phyloP scores from a whole-genome alignment of 2,797 vertebrate genomes.

The Antennarius maculatus region DNA sequence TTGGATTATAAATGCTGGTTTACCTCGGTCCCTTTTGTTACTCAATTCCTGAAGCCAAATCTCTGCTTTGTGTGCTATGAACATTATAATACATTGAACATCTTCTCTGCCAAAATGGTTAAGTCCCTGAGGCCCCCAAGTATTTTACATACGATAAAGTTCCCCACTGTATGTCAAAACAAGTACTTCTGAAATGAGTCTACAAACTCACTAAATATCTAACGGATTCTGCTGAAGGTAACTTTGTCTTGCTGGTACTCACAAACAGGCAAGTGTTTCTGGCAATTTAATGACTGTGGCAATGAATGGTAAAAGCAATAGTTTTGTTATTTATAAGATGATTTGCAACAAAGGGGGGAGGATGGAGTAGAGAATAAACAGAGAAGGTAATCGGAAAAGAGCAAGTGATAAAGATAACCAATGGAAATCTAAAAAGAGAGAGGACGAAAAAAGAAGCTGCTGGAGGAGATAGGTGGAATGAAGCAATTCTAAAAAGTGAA shows the following conservation, averaged over 20 bases:
- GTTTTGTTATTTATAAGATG: constrained; percentile 53
- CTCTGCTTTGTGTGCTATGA: constrained; percentile 27
- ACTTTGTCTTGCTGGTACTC: constrained; percentile 57
- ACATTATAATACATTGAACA: constrained; percentile 45
- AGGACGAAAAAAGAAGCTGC: constrained; percentile 7
- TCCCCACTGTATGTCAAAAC: constrained; percentile 20
- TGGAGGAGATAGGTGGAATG: constrained; percentile 13
- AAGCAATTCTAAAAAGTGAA: constrained; percentile 8
- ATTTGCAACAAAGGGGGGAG: constrained; percentile 29
- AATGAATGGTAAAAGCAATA: constrained; percentile 51
- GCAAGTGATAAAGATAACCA: background rate
- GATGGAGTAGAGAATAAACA: background rate
- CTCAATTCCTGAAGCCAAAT: background rate
- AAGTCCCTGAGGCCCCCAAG: constrained; percentile 23
- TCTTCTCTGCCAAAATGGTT: constrained; percentile 33
- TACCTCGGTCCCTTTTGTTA: background rate
- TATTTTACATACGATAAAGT: constrained; percentile 39
- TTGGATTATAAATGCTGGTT: background rate
- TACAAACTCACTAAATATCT: constrained; percentile 47
- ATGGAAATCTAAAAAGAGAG: background rate
- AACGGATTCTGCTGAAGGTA: constrained; percentile 57
- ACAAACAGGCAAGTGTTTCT: constrained; percentile 47
- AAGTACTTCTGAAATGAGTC: constrained; percentile 28
- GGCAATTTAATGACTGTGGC: constrained; percentile 59
- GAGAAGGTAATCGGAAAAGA: background rate